Conservation (phyloP, 1,140 invertebrate species). For the Heliothis virescens region DNA sequence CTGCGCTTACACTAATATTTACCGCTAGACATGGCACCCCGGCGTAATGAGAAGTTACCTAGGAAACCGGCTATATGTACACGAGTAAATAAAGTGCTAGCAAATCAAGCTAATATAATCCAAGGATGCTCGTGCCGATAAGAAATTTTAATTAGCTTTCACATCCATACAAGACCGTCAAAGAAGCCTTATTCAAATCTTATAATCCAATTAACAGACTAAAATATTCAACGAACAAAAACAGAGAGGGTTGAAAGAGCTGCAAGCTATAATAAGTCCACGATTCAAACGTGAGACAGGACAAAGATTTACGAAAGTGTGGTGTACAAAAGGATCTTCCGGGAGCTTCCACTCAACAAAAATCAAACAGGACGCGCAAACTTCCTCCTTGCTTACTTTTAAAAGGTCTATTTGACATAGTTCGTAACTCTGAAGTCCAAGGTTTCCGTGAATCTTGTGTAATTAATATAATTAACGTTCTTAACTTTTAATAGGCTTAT, state of each 20-base stretch:
- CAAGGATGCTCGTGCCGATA: slow-evolving; percentile 34
- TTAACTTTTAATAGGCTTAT: slow-evolving; percentile 44
- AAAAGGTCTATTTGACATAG: slow-evolving; percentile 24
- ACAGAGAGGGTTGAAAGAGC: slow-evolving; percentile 47
- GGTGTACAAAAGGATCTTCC: slow-evolving; percentile 12
- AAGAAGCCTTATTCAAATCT: slow-evolving; percentile 53
- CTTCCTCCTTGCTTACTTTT: slow-evolving; percentile 12
- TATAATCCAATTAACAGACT: slow-evolving; percentile 55
- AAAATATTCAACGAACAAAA: slow-evolving; percentile 57
- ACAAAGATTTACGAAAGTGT: slow-evolving; percentile 48
- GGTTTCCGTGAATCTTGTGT: slow-evolving; percentile 32
- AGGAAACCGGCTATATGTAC: slow-evolving; percentile 3
- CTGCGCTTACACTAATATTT: slow-evolving; percentile 45
- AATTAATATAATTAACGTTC: slow-evolving; percentile 39
- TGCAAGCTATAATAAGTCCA: slow-evolving; percentile 44
- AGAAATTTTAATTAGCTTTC: slow-evolving; percentile 48
- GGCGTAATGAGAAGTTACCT: slow-evolving; percentile 28
- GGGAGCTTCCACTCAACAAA: slow-evolving; percentile 22
- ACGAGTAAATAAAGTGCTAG: background rate
- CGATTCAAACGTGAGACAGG: slow-evolving; percentile 48
- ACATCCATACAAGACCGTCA: slow-evolving; percentile 42
- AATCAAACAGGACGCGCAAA: slow-evolving; percentile 19
- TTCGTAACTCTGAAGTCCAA: slow-evolving; percentile 9
- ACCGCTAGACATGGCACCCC: slow-evolving; percentile 8
- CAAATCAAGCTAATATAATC: slow-evolving; percentile 45